Base-by-base conservation (phyloP, 2,797 vertebrate genomes). In the Sebastes umbrosus region DNA sequence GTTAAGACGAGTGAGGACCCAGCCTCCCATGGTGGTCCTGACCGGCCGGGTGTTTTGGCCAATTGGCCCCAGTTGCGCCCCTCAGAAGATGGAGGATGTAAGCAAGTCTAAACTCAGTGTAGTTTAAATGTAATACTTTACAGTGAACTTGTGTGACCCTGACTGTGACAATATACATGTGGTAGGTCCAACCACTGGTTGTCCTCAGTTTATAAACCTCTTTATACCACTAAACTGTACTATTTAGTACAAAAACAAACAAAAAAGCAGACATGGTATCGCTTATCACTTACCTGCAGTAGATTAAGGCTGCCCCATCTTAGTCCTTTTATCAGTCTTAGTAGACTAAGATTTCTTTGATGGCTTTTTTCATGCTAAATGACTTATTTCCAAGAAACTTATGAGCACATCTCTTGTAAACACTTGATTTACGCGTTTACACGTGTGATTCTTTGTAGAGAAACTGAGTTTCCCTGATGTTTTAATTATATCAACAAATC, bases 1-100 rank as follows among this genome's bases (percentile, higher is more conserved):
- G 83, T 93, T 92, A 94, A 92, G 64, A 91, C 82, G 77, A 87
- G 89, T 72, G 85, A 90, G 82, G 82, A 94, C 75, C 88, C 77
- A 6, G 77, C 87, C 85, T 92, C 91, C 87, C 84, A 22, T 77
- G 93, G 91, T 93, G 94, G 91, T 89, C 92, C 88, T 87, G 90
- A 90, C 92, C 89, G 81, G 90, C 88, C 77, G 67, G 84, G 82
- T 89, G 84, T 90, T 90, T 86, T 87, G 84, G 86, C 70, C 93
- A 90, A 92, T 87, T 93, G 89, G 85, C 60, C 91, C 88, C 89
- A 59, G 84, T 84, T 34, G 83, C 73, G 77, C 73, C 68, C 34
- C 27, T 16, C 14, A 60, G 39, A 75, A 77, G 83, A 91, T 71
- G 79, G 79, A 65, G 20, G 31, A 79, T 79, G 73, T 87, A 64